phyloP scores from a whole-genome alignment of 2,113 vertebrate species.

The Leptodactylus fuscus region DNA sequence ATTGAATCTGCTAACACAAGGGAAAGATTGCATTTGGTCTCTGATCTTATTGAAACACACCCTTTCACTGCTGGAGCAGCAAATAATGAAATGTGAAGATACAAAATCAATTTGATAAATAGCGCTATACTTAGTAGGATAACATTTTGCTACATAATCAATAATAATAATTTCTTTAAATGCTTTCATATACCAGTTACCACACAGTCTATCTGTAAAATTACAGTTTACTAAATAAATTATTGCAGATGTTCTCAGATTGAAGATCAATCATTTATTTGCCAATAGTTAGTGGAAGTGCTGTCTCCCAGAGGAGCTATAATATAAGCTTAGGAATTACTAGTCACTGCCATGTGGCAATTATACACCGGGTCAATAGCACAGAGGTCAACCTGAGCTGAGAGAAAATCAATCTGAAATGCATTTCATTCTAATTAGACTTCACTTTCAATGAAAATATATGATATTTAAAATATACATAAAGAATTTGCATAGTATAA shows the following conservation, averaged over 20 bases:
- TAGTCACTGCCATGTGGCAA: conserved; percentile 32
- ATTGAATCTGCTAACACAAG: too few relatives aligned
- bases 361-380: conserved; percentile 45
- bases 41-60: too few relatives aligned
- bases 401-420: conserved; percentile 50
- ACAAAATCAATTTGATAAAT: not conserved
- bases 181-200: conserved; percentile 28
- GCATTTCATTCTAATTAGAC: conserved; percentile 45
- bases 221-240: conserved; percentile 35
- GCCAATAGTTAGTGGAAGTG: conserved; percentile 34
- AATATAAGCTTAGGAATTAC: conserved; percentile 48
- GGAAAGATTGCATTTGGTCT: too few relatives aligned
- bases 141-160: conserved; percentile 42
- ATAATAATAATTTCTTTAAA: conserved; percentile 25
- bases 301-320: conserved; percentile 42
- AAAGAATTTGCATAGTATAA: not conserved
- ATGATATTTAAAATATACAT: conserved; percentile 9
- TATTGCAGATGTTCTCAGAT: conserved; percentile 39
- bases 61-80: not conserved
- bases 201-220: conserved; percentile 21
- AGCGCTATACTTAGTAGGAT: not conserved
- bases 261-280: conserved; percentile 43
- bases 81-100: too few relatives aligned
- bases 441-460: not conserved
- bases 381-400: conserved; percentile 31